Percentiles rank a stretch among this genome's conserved stretches.
These are phyloP conservation scores for Tetramorium simillimum DNA, from an alignment of 1,140 invertebrate species.

Conservation along the genomic window DNA sequence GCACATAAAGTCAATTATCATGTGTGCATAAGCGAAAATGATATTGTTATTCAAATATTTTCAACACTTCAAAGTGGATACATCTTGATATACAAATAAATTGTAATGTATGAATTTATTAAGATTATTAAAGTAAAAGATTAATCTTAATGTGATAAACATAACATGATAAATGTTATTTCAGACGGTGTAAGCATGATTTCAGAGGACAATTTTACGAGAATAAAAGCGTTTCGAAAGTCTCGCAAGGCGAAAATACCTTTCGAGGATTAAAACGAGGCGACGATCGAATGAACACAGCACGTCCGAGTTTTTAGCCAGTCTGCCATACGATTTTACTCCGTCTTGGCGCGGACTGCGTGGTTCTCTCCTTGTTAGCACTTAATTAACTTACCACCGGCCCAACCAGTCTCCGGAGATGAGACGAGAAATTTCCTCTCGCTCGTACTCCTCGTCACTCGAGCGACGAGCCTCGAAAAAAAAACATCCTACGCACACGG, in stretches of 20 bases:
- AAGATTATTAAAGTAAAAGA: neutral
- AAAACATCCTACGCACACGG: slow-evolving; percentile 55
- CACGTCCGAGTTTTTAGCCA: slow-evolving; percentile 51
- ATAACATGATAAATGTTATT: neutral
- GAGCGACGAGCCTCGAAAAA: slow-evolving; percentile 41
- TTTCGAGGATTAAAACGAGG: slow-evolving; percentile 53
- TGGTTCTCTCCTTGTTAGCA: slow-evolving; percentile 75
- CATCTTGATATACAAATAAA: neutral
- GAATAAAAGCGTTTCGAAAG: slow-evolving; percentile 1
- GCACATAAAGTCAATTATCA: neutral
- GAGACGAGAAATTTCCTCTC: slow-evolving; percentile 63
- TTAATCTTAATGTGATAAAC: neutral
- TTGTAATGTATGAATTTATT: neutral
- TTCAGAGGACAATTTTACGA: neutral
- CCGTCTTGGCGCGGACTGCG: slow-evolving; percentile 52
- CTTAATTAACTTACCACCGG: slow-evolving; percentile 74
- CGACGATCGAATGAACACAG: slow-evolving; percentile 43
- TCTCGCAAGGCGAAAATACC: neutral
- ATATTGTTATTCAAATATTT: neutral
- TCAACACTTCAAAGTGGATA: neutral
- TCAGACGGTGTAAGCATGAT: neutral
- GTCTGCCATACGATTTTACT: slow-evolving; percentile 60
- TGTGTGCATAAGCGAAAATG: neutral
- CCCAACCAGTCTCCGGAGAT: slow-evolving; percentile 59
- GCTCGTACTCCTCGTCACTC: slow-evolving; percentile 45